These are phyloP conservation scores for Metopia argyrocephala DNA, from an alignment of 2,888 invertebrate species.

Conservation along the genomic window DNA sequence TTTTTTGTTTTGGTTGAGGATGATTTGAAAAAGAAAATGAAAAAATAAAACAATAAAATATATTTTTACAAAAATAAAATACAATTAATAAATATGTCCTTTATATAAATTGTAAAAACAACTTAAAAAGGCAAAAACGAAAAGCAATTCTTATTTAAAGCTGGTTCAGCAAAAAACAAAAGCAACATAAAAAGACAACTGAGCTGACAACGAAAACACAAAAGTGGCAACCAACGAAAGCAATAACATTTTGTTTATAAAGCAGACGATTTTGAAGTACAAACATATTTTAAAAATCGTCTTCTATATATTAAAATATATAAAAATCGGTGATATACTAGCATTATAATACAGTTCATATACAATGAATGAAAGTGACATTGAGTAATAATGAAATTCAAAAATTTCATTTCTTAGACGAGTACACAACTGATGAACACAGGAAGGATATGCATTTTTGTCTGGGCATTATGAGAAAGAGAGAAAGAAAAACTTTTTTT, in stretches of 20 bases:
- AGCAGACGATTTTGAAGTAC: too few species aligned
- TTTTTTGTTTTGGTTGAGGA: conserved; percentile 59
- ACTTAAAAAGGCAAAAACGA: background rate
- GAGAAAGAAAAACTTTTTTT: background rate
- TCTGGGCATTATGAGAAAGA: background rate
- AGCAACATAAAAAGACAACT: background rate
- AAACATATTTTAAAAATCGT: too few species aligned
- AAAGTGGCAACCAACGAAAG: background rate
- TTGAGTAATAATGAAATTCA: background rate
- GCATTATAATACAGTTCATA: background rate
- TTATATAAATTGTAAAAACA: too few species aligned
- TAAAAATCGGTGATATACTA: background rate
- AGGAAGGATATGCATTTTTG: background rate
- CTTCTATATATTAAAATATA: background rate
- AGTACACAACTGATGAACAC: background rate
- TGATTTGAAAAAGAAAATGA: conserved; percentile 57
- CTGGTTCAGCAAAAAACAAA: background rate
- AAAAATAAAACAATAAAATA: conserved; percentile 60
- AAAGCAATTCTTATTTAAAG: background rate
- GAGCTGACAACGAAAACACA: background rate
- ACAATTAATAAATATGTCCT: too few species aligned
- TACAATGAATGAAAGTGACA: background rate
- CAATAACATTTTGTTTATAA: background rate
- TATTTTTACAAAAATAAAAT: conserved; percentile 66
- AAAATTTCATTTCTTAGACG: background rate